A percentile compares a stretch with the other conserved stretches of the same genome.
Conservation (phyloP, 2,113 vertebrate genomes). For the Ibidorhyncha struthersii region DNA sequence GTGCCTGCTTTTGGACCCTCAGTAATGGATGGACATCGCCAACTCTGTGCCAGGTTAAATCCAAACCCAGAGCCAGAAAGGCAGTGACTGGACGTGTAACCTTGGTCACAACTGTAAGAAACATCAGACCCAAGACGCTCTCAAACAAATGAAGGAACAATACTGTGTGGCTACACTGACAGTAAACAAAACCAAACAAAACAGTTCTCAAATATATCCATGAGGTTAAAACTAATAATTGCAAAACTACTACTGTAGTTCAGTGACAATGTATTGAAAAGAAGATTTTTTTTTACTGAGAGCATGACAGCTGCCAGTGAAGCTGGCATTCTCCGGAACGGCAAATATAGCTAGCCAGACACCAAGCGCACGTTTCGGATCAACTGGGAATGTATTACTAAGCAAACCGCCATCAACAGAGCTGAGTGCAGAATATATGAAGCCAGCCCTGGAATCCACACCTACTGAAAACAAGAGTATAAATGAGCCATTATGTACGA, state of each 20-base stretch:
- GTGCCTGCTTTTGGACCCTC: background rate
- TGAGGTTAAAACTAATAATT: background rate
- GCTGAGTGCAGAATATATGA: fast-evolving
- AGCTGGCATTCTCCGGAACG: background rate
- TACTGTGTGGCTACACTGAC: conserved; percentile 48
- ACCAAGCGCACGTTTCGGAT: fast-evolving
- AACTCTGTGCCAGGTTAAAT: background rate
- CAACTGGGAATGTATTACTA: background rate
- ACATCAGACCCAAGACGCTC: background rate
- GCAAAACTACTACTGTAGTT: background rate
- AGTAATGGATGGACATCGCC: fast-evolving
- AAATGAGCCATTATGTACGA: fast-evolving
- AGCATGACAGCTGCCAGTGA: background rate
- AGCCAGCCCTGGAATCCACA: background rate
- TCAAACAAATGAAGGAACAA: conserved; percentile 50
- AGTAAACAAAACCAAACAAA: background rate
- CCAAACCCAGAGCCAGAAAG: background rate
- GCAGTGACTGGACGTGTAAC: background rate
- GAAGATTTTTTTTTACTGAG: background rate
- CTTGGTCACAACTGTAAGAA: background rate
- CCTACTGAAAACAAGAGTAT: background rate
- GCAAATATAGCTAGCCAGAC: background rate
- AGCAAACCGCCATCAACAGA: background rate
- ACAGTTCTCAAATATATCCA: background rate
- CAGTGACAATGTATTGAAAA: background rate